Evolutionary conservation across 1,140 invertebrate species (phyloP), one percentile per base, ranked within the genome.

Genomic region (Magallana gigas): DNA sequence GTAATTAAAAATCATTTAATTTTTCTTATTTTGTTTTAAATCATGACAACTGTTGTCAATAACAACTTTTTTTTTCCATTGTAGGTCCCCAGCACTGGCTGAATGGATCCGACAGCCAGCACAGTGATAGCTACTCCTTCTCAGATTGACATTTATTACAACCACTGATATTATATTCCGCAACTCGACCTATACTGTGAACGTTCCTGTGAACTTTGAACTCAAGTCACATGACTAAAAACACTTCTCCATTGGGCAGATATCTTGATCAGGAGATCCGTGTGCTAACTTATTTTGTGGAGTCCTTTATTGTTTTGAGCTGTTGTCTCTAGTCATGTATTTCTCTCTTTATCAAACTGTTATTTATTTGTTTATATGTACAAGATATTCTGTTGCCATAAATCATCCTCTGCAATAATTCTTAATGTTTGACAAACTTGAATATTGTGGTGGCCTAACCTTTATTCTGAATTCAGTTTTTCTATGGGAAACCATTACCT

Each of bases 81-180:
- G 16, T 71, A 91, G 90, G 87, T 64, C 87, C 89, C n/a, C 64
- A 85, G 58, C 90, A 91, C 36, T 91, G 90, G 90, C 80, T 88
- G 14, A 90, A 91, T 57, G 85, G 88, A 48, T 90, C 90, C 6
- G 90, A 91, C 88, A 91, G 90, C 84, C 89, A 90, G 56, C 88
- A 91, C 48, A 91, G 87, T 57, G 87, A 88, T 57, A 88, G 87
- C 48, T 83, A 57, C 16, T 83, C 81, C 14, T 83, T 83, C 81
- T 83, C 81, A n/a, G 81, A 83, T 18, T 83, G 81, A 83, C 18
- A 9, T 11, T 12, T 29, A 36, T 23, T 0, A 76, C 8, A 48
- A 48, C 36, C 36, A 48, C 5, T 48, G 36, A 48, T 48, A 48
- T 48, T 48, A 48, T 48, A 48, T 11, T 29, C 68, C 12, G 16